Base-by-base conservation (phyloP, 2,888 invertebrate genomes). In the Adela reaumurella region DNA sequence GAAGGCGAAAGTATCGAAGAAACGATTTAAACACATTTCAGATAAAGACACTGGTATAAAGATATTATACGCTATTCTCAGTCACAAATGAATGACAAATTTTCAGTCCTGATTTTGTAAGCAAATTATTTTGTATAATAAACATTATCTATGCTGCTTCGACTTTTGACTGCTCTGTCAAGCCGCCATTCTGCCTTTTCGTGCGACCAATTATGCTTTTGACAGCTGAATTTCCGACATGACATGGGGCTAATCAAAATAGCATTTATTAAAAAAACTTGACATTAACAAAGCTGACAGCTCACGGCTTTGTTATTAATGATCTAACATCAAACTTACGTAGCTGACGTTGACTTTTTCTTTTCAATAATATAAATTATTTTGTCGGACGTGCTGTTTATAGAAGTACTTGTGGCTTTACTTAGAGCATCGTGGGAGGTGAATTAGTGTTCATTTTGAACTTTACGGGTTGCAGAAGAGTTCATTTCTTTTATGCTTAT, bases 211-310 rank as follows among this genome's bases (percentile, higher is more conserved):
- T 81, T 81, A 81, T 68, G 69, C 62, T 74, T 74, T 68, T 77
- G 81, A 81, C 81, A 81, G 81, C 71, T 78, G 70, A 79, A 74
- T 77, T 74, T 77, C 70, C 68, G 69, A 78, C 76, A 74, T 77
- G 81, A 80, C 79, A 73, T 74, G 74, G 79, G 81, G 81, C 81
- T 81, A 82, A 82, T 83, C 82, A 79, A 79, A 78, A 79, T 74
- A 79, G 68, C 76, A 70, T 78, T 79, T 76, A 74, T 74, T 67
- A 68, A 70, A 74, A 73, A 74, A 73, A 68, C 68, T 67, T 67
- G 67, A 70, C 70, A 70, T 74, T 70, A 74, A 69, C 69, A 66
- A 68, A 68, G 68, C 70, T 72, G 78, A 77, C 79, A 74, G 77
- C 74, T 71, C 70, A 71, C 72, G 74, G 74, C 68, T 74, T 64